Evolutionary conservation across 2,113 vertebrate species (phyloP).

Genomic region (Struthio camelus): DNA sequence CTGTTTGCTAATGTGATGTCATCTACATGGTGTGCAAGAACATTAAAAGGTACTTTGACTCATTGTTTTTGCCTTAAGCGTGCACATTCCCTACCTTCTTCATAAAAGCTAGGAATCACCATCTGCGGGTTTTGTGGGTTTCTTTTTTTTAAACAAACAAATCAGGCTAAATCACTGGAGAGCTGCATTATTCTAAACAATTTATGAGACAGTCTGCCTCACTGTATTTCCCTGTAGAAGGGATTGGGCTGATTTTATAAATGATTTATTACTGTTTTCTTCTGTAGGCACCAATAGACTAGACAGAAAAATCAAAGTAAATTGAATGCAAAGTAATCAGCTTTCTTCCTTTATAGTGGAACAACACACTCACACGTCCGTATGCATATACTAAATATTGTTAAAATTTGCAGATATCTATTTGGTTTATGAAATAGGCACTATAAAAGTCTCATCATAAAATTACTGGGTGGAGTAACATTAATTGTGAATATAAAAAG

Average conservation of each 20-base stretch:
- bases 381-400: not conserved
- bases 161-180: conserved; percentile 67
- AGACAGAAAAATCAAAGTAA: conserved; percentile 71
- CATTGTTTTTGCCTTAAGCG: conserved; percentile 35
- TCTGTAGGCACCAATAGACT: conserved; percentile 60
- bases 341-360: conserved; percentile 20
- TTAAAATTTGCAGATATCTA: not conserved
- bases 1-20: not conserved
- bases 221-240: conserved; percentile 70
- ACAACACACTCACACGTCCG: not conserved
- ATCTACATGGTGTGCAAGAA: not conserved
- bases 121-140: not conserved
- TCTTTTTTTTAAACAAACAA: conserved; percentile 60
- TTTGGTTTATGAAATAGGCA: conserved; percentile 5
- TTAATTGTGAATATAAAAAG: conserved; percentile 30
- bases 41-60: not conserved
- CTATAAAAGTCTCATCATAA: conserved; percentile 55
- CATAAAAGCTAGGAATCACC: not conserved
- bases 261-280: conserved; percentile 77
- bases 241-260: conserved; percentile 68
- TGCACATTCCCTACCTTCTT: not conserved
- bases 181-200: conserved; percentile 74
- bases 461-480: not conserved
- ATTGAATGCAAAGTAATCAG: conserved; percentile 60
- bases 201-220: conserved; percentile 75